These are phyloP conservation scores for Acrobasis repandana DNA, from an alignment of 2,888 invertebrate genomes.

Conservation along the genomic window DNA sequence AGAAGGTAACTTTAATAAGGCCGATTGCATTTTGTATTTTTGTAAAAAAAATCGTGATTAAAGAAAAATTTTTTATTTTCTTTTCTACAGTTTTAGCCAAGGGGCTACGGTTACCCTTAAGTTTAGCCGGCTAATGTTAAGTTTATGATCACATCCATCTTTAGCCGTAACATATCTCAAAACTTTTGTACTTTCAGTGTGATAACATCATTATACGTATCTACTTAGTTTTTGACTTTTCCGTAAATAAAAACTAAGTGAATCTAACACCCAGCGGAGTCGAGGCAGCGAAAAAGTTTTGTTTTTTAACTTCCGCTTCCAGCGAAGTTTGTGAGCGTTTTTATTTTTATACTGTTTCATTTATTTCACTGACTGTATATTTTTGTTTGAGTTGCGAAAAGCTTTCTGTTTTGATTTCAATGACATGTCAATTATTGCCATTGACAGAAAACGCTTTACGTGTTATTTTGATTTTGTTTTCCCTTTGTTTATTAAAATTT, in stretches of 20 bases:
- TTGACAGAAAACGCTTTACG: constrained; percentile 10
- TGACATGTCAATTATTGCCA: constrained; percentile 12
- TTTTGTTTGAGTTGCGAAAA: constrained; percentile 12
- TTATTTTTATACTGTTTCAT: constrained; percentile 1
- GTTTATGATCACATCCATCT: too few relatives aligned
- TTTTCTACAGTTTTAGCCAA: too few relatives aligned
- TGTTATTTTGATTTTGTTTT: not conserved
- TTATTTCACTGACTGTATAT: not conserved
- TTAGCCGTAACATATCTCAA: too few relatives aligned
- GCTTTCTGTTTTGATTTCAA: constrained; percentile 13
- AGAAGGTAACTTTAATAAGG: too few relatives aligned
- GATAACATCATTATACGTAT: too few relatives aligned
- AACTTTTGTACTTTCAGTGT: too few relatives aligned
- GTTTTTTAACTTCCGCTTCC: not conserved
- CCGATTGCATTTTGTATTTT: too few relatives aligned
- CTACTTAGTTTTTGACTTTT: not conserved
- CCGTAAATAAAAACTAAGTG: constrained; percentile 5
- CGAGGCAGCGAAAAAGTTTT: not conserved
- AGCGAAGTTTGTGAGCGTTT: not conserved
- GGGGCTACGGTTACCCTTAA: too few relatives aligned
- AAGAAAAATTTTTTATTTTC: too few relatives aligned
- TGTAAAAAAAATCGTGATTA: too few relatives aligned
- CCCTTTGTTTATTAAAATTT: not conserved
- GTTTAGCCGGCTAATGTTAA: too few relatives aligned
- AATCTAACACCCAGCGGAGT: not conserved